These are phyloP conservation scores for Cherax destructor DNA, from an alignment of 1,140 invertebrate species.

Conservation along the genomic window DNA sequence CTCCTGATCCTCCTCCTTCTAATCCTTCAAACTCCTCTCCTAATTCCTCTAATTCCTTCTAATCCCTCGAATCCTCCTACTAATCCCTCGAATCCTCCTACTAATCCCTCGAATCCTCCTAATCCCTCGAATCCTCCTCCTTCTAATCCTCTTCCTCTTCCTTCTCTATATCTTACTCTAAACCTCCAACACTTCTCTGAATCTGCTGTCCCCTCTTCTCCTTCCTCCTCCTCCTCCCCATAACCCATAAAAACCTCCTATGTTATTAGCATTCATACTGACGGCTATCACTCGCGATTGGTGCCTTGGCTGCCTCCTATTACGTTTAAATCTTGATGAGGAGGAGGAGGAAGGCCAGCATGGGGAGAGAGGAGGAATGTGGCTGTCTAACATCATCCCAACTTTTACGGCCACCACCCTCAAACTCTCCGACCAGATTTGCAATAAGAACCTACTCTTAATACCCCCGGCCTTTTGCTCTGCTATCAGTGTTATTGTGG, in stretches of 20 bases:
- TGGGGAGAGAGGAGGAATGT: no score
- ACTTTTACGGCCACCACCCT: not conserved
- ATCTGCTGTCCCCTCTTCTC: not conserved
- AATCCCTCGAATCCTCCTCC: not conserved
- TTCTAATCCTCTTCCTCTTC: not conserved
- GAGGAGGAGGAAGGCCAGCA: not conserved
- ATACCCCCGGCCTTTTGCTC: not conserved
- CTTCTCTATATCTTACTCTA: not conserved
- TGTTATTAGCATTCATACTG: slow-evolving; percentile 39
- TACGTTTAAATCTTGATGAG: slow-evolving; percentile 35
- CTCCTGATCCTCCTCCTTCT: not conserved
- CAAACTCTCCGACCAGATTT: not conserved
- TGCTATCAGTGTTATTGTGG: not conserved
- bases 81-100: not conserved
- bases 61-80: not conserved
- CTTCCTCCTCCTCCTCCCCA: not conserved
- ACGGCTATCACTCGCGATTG: slow-evolving; percentile 23
- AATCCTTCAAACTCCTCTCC: not conserved
- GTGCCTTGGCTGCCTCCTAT: not conserved
- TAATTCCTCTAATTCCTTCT: not conserved
- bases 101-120: not conserved
- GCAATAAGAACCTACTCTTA: slow-evolving; percentile 29
- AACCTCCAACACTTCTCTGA: not conserved
- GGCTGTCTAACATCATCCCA: no score
- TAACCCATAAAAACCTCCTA: slow-evolving; percentile 13